A percentile compares a stretch with the other conserved stretches of the same genome.
Conservation (phyloP, 2,113 vertebrate species). For the Conger conger region DNA sequence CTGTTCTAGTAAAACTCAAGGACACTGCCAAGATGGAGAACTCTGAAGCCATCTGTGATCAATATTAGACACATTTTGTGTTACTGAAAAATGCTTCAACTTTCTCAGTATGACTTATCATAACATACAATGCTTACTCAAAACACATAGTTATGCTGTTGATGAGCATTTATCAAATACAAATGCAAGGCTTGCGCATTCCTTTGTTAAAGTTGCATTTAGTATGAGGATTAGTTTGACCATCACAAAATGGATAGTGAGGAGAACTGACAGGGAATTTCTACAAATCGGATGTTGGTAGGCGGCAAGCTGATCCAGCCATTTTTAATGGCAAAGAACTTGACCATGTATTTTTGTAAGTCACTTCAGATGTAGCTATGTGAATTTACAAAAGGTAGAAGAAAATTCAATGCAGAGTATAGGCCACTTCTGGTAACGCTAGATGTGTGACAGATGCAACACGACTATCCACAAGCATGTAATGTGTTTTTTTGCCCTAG, state of each 20-base stretch:
- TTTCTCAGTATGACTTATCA: constrained; percentile 18
- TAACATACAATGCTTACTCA: background rate
- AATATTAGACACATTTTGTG: constrained; percentile 51
- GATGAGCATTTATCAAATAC: background rate
- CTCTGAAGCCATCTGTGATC: constrained; percentile 62
- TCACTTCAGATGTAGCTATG: background rate
- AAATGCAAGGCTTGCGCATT: background rate
- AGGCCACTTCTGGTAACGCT: background rate
- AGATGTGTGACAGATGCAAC: background rate
- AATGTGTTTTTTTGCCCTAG: background rate
- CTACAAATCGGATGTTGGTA: background rate
- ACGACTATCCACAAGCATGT: background rate
- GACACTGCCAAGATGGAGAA: constrained; percentile 57
- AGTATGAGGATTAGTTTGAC: constrained; percentile 11
- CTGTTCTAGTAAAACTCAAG: constrained; percentile 41
- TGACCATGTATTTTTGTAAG: background rate
- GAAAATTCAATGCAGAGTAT: background rate
- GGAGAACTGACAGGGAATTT: background rate
- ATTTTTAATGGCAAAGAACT: background rate
- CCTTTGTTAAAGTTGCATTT: background rate
- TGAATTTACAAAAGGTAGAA: background rate
- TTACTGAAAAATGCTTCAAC: constrained; percentile 43
- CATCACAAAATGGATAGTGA: constrained; percentile 5
- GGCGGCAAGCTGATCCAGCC: background rate
- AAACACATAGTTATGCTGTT: background rate